These are phyloP conservation scores for Drosophila parvula DNA, from an alignment of 1,140 invertebrate genomes.

Conservation along the genomic window DNA sequence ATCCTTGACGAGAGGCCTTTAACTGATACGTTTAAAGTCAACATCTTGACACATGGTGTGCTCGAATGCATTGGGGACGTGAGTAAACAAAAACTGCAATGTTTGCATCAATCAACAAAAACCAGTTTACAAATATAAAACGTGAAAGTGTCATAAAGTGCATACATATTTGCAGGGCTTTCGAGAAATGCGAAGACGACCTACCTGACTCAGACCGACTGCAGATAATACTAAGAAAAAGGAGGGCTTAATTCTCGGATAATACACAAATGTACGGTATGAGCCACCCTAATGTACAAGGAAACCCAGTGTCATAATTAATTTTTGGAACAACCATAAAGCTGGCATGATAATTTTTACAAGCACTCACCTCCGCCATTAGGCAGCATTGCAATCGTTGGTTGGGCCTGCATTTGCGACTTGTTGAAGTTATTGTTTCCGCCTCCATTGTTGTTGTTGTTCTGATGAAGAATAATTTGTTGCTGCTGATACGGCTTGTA, in stretches of 20 bases:
- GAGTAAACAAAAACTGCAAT: constrained; percentile 23
- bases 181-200: constrained; percentile 19
- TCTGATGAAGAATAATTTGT: constrained; percentile 39
- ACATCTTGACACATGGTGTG: neutral
- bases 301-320: neutral
- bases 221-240: neutral
- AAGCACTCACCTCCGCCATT: constrained; percentile 61
- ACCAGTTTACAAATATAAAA: constrained; percentile 43
- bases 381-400: constrained; percentile 57
- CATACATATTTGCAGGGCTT: constrained; percentile 44
- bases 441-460: constrained; percentile 20
- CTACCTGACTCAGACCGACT: constrained; percentile 20
- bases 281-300: neutral
- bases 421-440: constrained; percentile 31
- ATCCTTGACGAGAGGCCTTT: constrained; percentile 8
- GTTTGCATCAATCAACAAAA: constrained; percentile 28
- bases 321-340: neutral
- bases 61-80: constrained; percentile 13
- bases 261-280: neutral
- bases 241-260: neutral
- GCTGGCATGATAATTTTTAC: neutral
- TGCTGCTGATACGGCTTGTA: constrained; percentile 40
- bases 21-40: constrained; percentile 14
- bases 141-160: constrained; percentile 40
- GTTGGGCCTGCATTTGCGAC: constrained; percentile 34